Base-by-base conservation (phyloP, 2,113 vertebrate genomes). In the Lagopus muta region DNA sequence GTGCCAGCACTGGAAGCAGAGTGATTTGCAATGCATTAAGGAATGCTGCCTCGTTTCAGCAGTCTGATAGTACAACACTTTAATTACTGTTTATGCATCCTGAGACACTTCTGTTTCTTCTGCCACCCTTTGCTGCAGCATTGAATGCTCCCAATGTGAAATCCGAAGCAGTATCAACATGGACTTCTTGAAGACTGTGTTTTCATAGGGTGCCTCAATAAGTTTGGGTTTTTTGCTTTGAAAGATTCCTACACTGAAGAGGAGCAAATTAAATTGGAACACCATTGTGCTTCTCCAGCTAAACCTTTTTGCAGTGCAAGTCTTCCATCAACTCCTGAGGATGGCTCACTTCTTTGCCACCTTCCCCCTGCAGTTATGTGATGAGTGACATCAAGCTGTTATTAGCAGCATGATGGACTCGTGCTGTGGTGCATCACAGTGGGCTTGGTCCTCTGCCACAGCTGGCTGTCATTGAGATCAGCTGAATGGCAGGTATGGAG, bases 181-280 rank as follows among this genome's bases (percentile, higher is more conserved):
- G 2, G 66, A 12, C 11, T 82, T 86, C 8, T 18, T 48, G 42
- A 66, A 65, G 30, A 4, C 17, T 76, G 58, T 11, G 8, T 71
- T 64, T 34, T 38, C 72, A 58, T 40, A 13, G 2, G 2, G 64
- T 45, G 32, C 20, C 17, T 45, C 21, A 20, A 42, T 32, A 48
- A 21, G 43, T 19, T 40, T 25, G 45, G 28, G 27, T n/a, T 40
- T 71, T 36, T 36, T 47, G n/a, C 4, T 89, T 36, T 80, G 15
- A 2, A 10, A 64, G 30, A 36, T 27, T 61, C 38, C 28, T 0
- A 0, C 10, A 2, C 0, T 32, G 48, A 52, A 38, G 10, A 38
- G 4, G 0, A 0, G 1, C 3, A 11, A 66, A 40, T 61, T 82
- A 50, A 72, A 57, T 5, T 11, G 3, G 2, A 30, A 40, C 0